phyloP scores from a whole-genome alignment of 2,113 vertebrate species.

The Nibea albiflora region DNA sequence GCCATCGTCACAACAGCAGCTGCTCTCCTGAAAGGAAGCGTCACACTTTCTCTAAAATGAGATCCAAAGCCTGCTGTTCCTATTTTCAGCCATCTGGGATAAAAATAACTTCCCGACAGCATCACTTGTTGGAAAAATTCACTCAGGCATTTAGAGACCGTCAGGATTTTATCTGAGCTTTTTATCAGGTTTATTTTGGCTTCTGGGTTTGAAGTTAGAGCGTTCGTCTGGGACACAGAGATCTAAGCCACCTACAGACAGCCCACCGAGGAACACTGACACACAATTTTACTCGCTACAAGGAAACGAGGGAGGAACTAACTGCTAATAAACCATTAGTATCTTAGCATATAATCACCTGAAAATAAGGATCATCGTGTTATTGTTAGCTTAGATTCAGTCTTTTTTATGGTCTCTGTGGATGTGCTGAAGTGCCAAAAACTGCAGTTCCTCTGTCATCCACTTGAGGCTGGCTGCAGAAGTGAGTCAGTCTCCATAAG shows the following conservation, averaged over 20 bases:
- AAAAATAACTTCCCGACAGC: constrained; percentile 64
- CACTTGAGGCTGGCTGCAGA: no score
- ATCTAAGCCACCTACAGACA: constrained; percentile 1
- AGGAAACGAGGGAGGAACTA: no score
- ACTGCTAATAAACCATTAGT: no score
- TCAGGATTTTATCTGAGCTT: not conserved
- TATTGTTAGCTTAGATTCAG: no score
- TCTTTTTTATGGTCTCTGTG: no score
- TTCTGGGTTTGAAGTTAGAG: not conserved
- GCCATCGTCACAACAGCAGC: constrained; percentile 50
- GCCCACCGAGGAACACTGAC: not conserved
- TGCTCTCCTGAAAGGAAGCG: constrained; percentile 45
- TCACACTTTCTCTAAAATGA: constrained; percentile 60
- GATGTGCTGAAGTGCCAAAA: no score
- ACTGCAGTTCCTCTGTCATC: no score
- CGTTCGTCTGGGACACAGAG: not conserved
- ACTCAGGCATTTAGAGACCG: constrained; percentile 13
- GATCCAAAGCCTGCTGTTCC: constrained; percentile 52
- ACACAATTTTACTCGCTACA: no score
- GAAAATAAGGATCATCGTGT: no score
- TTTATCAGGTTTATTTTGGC: constrained; percentile 26
- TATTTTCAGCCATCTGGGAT: constrained; percentile 65
- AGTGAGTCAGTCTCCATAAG: no score
- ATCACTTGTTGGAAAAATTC: constrained; percentile 34
- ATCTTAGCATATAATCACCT: no score